Percentiles rank a stretch among this genome's conserved stretches.
Evolutionary conservation across 2,113 vertebrate species (phyloP).

Genomic region (Pyrgilauda ruficollis): DNA sequence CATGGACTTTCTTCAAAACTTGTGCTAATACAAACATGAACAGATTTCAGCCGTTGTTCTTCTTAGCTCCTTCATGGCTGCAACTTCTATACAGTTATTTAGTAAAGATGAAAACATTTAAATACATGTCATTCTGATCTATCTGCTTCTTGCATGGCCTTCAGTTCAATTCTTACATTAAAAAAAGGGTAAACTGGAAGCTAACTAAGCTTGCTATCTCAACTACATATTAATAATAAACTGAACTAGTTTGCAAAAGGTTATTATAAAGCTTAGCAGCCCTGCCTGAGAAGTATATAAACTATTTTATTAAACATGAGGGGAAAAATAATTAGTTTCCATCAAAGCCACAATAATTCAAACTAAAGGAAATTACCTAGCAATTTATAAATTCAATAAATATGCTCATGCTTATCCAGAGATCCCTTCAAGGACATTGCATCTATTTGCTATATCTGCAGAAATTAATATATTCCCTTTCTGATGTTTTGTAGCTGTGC

Average conservation of each 20-base stretch:
- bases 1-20: neutral
- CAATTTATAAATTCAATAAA: conserved; percentile 35
- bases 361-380: neutral
- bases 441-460: neutral
- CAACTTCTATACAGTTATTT: neutral
- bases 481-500: neutral
- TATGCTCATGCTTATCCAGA: neutral
- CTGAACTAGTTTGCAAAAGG: neutral
- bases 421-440: neutral
- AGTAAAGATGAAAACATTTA: neutral
- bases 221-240: neutral
- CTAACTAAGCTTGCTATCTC: neutral
- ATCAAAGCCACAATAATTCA: neutral
- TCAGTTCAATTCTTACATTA: neutral
- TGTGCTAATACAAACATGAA: neutral
- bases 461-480: conserved; percentile 24
- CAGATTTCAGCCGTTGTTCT: neutral
- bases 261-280: neutral
- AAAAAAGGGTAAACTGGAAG: neutral
- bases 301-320: neutral
- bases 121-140: neutral
- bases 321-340: neutral
- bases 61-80: neutral
- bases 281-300: neutral
- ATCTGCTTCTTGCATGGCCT: neutral